phyloP scores from a whole-genome alignment of 2,888 invertebrate species.

The Epinotia nisella region DNA sequence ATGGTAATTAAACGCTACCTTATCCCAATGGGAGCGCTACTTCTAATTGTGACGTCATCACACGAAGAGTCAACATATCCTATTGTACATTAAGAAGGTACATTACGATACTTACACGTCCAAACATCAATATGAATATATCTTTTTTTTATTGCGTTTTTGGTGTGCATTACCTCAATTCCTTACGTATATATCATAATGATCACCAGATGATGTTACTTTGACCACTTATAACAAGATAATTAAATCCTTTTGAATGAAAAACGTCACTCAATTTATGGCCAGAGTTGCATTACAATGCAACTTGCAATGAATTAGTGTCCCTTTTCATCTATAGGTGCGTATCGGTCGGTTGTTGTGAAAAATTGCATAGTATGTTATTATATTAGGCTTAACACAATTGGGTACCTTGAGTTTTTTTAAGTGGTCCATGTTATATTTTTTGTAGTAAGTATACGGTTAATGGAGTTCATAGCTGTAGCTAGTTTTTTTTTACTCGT shows the following conservation, averaged over 20 bases:
- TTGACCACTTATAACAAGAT: not conserved
- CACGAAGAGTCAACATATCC: not conserved
- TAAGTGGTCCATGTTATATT: too few relatives aligned
- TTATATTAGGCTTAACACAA: not conserved
- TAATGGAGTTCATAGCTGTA: too few relatives aligned
- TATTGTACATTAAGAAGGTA: not conserved
- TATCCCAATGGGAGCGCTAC: not conserved
- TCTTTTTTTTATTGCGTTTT: conserved; percentile 16
- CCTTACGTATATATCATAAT: not conserved
- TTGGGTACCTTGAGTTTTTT: too few relatives aligned
- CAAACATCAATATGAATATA: not conserved
- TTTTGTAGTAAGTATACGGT: too few relatives aligned
- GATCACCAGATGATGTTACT: not conserved
- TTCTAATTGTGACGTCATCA: not conserved
- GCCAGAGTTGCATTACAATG: not conserved
- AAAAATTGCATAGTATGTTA: too few relatives aligned
- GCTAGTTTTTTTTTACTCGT: too few relatives aligned
- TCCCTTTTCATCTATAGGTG: too few relatives aligned
- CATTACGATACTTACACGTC: not conserved
- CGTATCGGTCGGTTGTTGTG: too few relatives aligned
- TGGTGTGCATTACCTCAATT: conserved; percentile 17
- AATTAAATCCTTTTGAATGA: not conserved
- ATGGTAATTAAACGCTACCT: not conserved
- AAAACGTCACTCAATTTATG: not conserved
- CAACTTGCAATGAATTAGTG: too few relatives aligned